These are phyloP conservation scores for Malurus splendens DNA, from an alignment of 2,797 vertebrate genomes.

Conservation along the genomic window DNA sequence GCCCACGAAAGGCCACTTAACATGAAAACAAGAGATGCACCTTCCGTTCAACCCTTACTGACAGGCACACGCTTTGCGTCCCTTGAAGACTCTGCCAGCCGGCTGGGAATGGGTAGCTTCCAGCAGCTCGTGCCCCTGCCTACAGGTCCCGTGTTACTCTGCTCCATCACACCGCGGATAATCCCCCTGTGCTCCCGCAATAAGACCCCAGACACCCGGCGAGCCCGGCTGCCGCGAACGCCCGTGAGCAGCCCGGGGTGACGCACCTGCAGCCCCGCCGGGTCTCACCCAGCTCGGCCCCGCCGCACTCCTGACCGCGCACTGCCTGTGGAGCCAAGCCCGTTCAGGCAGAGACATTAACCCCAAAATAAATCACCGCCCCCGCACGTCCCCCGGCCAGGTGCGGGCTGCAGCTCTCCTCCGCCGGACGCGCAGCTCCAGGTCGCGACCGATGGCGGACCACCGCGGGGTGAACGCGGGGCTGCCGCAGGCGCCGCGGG, in stretches of 20 bases:
- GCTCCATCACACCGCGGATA: not conserved
- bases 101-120: not conserved
- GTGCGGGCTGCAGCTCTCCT: not conserved
- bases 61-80: not conserved
- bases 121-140: not conserved
- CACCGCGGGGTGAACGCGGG: not conserved
- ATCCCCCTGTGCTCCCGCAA: not conserved
- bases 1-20: not conserved
- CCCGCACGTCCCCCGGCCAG: not conserved
- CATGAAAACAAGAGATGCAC: not conserved
- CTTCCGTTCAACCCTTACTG: not conserved
- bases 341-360: not conserved
- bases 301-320: not conserved
- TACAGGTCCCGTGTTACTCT: not conserved
- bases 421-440: not conserved
- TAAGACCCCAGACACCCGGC: accelerated
- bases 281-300: not conserved
- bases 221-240: too few relatives aligned
- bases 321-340: not conserved
- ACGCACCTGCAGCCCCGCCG: not conserved
- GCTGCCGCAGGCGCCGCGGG: not conserved
- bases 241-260: not conserved
- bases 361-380: not conserved
- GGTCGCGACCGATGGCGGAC: not conserved
- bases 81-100: not conserved